Evolutionary conservation across 2,888 invertebrate genomes (phyloP).

Genomic region (Eristalis pertinax): DNA sequence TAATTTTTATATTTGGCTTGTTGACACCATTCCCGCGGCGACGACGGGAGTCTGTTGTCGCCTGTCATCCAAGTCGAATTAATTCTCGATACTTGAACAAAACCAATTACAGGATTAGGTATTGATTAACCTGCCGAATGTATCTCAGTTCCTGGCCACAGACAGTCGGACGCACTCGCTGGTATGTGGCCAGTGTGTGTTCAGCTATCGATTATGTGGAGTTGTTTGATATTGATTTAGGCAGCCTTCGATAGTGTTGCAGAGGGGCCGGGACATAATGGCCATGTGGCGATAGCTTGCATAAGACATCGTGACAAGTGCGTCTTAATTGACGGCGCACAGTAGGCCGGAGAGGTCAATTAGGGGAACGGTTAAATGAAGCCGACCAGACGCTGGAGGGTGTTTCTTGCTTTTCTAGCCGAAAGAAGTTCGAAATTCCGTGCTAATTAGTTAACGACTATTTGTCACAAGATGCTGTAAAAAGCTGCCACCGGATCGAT

Average conservation of each 20-base stretch:
- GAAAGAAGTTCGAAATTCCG: neutral
- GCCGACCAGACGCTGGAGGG: neutral
- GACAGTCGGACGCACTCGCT: no score
- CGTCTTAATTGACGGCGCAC: slow-evolving; percentile 25
- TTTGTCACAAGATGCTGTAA: neutral
- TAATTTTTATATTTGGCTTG: slow-evolving; percentile 28
- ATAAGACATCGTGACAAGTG: slow-evolving; percentile 25
- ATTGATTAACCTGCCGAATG: neutral
- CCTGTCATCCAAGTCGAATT: neutral
- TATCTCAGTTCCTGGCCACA: neutral
- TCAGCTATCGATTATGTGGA: neutral
- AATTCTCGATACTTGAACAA: neutral
- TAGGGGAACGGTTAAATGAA: neutral
- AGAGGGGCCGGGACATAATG: neutral
- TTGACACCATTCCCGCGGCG: slow-evolving; percentile 12
- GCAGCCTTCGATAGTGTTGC: neutral
- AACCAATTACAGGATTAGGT: neutral
- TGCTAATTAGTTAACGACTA: neutral
- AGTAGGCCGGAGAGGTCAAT: neutral
- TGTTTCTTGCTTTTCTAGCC: neutral
- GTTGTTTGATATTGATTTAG: neutral
- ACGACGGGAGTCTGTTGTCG: neutral
- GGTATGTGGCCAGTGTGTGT: no score
- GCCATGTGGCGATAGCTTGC: neutral
- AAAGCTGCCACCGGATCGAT: neutral